Evolutionary conservation across 2,113 vertebrate genomes (phyloP), one percentile per base, ranked within the genome.

Genomic region (Pterocles orientalis): DNA sequence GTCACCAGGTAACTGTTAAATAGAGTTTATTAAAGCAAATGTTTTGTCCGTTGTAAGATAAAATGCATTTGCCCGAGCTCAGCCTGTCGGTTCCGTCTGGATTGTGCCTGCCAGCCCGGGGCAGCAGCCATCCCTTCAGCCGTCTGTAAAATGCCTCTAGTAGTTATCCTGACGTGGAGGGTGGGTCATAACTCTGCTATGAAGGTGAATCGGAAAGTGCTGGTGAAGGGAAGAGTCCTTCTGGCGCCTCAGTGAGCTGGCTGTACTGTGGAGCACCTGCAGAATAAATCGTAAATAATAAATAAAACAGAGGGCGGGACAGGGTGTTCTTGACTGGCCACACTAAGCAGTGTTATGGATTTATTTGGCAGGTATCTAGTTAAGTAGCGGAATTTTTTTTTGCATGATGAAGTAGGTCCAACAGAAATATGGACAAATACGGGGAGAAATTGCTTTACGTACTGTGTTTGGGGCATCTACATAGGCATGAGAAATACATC

Each of bases 1-100:
- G 99, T 41, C 99, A 99, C 98, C 99, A 99, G 99, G 99, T 99
- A 96, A 71, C n/a, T 60, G 20, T 56, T 31, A 21, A 4, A 13
- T 6, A 68, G 24, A 7, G 4, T 25, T 6, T 51, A 43, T 61
- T 29, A 13, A 29, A 50, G 12, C 14, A 23, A 34, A 8, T 12
- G 9, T 15, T 69, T 33, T 33, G 14, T 31, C 43, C 12, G 3
- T 16, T 45, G 12, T 14, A 29, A 43, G 34, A 26, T 28, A 5
- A 28, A 50, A 19, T 10, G 15, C 12, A 6, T 65, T 70, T 61
- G 6, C 23, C 21, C 4, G 43, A 5, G 29, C 17, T 47, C 7
- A 11, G 0, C 5, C 0, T 18, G 6, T 15, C 10, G 1, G 19
- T 28, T 20, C 2, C 14, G 2, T 36, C 28, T 26, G 54, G 39